phyloP scores from a whole-genome alignment of 2,888 invertebrate species.

The Junonia oenone region DNA sequence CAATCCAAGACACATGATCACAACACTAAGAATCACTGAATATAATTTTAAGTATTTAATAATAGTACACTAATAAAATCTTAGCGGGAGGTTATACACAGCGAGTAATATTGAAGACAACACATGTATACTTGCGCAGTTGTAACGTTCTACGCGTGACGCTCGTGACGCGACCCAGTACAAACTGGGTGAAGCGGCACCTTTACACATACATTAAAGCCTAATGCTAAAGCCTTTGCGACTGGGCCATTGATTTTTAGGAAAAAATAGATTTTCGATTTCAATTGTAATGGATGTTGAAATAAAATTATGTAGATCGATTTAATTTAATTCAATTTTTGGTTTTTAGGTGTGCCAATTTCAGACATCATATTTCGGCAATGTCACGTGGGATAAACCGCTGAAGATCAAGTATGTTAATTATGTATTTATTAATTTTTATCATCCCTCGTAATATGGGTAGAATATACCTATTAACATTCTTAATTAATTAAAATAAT shows the following conservation, averaged over 20 bases:
- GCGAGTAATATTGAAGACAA: conserved; percentile 24
- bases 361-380: too few relatives aligned
- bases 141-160: conserved; percentile 17
- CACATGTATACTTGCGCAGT: conserved; percentile 38
- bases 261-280: too few relatives aligned
- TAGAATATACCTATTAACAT: too few relatives aligned
- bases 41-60: conserved; percentile 1
- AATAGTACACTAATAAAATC: conserved; percentile 6
- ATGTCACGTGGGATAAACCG: too few relatives aligned
- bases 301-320: too few relatives aligned
- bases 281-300: too few relatives aligned
- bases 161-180: conserved; percentile 37
- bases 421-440: too few relatives aligned
- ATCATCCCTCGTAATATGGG: too few relatives aligned
- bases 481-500: too few relatives aligned
- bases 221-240: background rate
- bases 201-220: conserved; percentile 10
- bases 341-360: too few relatives aligned
- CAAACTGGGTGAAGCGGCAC: conserved; percentile 38
- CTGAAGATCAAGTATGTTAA: too few relatives aligned
- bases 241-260: background rate
- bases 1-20: conserved; percentile 17
- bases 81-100: conserved; percentile 25
- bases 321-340: too few relatives aligned
- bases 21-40: conserved; percentile 6